These are phyloP conservation scores for Drosophila bocki DNA, from an alignment of 1,140 invertebrate species.

Conservation along the genomic window DNA sequence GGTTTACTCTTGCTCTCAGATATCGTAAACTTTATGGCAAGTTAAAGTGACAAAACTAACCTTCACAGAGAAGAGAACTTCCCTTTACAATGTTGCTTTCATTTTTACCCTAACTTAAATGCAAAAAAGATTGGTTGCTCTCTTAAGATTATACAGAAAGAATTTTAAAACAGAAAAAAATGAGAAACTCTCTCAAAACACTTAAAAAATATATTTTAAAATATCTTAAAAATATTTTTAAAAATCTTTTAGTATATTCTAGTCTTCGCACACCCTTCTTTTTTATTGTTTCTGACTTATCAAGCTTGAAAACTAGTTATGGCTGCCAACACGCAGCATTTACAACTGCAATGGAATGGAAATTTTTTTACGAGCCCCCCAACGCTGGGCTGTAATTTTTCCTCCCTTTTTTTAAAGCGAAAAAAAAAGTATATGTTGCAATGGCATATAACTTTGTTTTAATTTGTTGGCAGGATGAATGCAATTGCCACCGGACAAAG, in stretches of 20 bases:
- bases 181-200: background rate
- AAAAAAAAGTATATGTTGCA: constrained; percentile 28
- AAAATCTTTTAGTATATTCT: background rate
- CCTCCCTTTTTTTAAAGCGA: constrained; percentile 9
- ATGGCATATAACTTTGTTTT: constrained; percentile 70
- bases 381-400: constrained; percentile 56
- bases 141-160: background rate
- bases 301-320: constrained; percentile 67
- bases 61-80: background rate
- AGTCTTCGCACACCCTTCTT: background rate
- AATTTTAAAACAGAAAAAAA: background rate
- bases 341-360: constrained; percentile 70
- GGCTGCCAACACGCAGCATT: constrained; percentile 61
- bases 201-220: background rate
- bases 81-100: constrained; percentile 19
- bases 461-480: constrained; percentile 62
- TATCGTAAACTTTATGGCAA: constrained; percentile 6
- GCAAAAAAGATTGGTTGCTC: background rate
- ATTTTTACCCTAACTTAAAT: background rate
- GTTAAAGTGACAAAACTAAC: constrained; percentile 1
- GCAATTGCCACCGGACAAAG: constrained; percentile 50
- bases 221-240: background rate
- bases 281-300: constrained; percentile 43
- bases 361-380: constrained; percentile 61
- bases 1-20: background rate